These are phyloP conservation scores for Planiliza haematocheilus DNA, from an alignment of 2,113 vertebrate genomes.

Conservation along the genomic window DNA sequence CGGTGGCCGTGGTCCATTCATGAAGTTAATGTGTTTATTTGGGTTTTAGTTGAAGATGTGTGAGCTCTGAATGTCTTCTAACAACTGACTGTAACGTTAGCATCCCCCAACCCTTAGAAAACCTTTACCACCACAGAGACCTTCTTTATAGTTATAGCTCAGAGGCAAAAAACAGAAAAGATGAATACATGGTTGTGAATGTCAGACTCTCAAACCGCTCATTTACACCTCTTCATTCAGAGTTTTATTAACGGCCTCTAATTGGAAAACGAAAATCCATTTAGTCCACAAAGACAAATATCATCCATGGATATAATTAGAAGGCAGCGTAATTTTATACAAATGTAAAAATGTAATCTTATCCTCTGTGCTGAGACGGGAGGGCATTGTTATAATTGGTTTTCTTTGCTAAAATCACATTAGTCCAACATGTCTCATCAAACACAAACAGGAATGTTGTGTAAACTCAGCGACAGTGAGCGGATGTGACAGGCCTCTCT, in stretches of 20 bases:
- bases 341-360: conserved; percentile 46
- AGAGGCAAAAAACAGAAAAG: no score
- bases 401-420: conserved; percentile 30
- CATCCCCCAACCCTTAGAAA: no score
- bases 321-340: conserved; percentile 36
- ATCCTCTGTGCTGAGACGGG: neutral
- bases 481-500: conserved; percentile 12
- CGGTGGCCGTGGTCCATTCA: no score
- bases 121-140: no score
- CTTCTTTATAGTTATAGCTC: no score
- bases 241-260: conserved; percentile 49
- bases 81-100: no score
- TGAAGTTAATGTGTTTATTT: no score
- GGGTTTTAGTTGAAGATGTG: no score
- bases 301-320: conserved; percentile 45
- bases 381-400: conserved; percentile 7
- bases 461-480: neutral
- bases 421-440: neutral
- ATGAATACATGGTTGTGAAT: no score
- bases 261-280: conserved; percentile 57
- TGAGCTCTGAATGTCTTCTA: no score
- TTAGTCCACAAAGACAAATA: conserved; percentile 51
- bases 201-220: neutral
- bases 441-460: no score
- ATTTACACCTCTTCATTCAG: neutral